Evolutionary conservation across 2,797 vertebrate species (phyloP).

Genomic region (Pteropus rufus): DNA sequence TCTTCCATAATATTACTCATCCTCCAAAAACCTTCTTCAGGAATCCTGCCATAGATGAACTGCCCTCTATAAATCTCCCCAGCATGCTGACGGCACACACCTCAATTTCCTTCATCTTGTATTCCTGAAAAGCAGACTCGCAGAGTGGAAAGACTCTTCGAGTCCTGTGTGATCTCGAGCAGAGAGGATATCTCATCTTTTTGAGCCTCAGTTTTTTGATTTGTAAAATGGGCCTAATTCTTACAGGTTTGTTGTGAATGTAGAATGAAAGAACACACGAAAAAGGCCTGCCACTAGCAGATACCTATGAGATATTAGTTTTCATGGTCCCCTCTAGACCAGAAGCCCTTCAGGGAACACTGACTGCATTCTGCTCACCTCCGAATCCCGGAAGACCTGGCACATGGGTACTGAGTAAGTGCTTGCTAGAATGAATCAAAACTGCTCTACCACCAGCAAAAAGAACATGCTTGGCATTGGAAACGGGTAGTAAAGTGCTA

Average conservation of each 20-base stretch:
- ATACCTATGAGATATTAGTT: rapidly evolving
- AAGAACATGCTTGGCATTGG: neutral
- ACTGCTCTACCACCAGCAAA: neutral
- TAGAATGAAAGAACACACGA: neutral
- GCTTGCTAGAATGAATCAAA: neutral
- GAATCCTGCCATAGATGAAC: neutral
- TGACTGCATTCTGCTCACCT: neutral
- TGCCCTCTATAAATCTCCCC: neutral
- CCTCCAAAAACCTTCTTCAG: neutral
- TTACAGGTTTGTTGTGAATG: neutral
- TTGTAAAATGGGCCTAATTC: neutral
- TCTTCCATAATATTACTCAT: neutral
- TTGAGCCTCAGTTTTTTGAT: neutral
- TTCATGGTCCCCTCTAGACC: neutral
- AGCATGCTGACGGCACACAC: neutral
- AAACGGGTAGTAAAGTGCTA: neutral
- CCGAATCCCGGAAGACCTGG: neutral
- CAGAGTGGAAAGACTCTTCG: neutral
- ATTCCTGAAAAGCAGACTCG: neutral
- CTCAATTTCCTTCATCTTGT: neutral
- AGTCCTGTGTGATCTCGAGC: neutral
- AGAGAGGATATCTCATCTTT: neutral
- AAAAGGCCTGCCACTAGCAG: neutral
- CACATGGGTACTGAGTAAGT: neutral
- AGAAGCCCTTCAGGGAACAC: neutral